A percentile compares a stretch with the other conserved stretches of the same genome.
Conservation (phyloP, 2,797 vertebrate genomes). For the Oophaga sylvatica region DNA sequence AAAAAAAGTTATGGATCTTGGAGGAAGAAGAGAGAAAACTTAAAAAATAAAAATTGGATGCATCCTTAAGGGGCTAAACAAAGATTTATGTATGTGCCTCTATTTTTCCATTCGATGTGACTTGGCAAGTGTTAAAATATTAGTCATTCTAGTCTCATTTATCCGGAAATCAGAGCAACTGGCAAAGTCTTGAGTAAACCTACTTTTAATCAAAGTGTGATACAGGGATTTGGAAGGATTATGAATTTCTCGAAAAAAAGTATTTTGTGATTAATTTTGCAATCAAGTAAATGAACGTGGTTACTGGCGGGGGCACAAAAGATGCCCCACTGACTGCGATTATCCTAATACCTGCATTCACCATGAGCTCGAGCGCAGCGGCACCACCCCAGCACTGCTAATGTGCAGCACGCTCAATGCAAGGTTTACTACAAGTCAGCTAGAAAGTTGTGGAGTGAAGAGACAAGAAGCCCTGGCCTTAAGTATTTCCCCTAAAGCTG, state of each 20-base stretch:
- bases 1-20: no score
- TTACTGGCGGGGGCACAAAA: conserved; percentile 18
- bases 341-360: conserved; percentile 50
- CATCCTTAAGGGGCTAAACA: neutral
- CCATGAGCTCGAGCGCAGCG: neutral
- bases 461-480: neutral
- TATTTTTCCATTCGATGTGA: neutral
- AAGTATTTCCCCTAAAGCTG: conserved; percentile 28
- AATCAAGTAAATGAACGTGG: conserved; percentile 46
- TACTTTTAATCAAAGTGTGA: conserved; percentile 39
- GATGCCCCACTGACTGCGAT: conserved; percentile 34
- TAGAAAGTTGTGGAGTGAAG: neutral
- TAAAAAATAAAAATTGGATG: no score
- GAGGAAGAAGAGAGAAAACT: no score
- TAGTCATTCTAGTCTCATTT: conserved; percentile 10
- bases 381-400: neutral
- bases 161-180: conserved; percentile 1
- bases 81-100: neutral
- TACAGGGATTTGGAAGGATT: conserved; percentile 50
- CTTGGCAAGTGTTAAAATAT: conserved; percentile 28
- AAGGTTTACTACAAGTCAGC: neutral
- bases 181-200: conserved; percentile 45
- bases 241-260: conserved; percentile 27
- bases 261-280: conserved; percentile 54
- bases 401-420: neutral